Evolutionary conservation across 1,140 invertebrate genomes (phyloP), one percentile per base, ranked within the genome.

Genomic region (Elymnias hypermnestra): DNA sequence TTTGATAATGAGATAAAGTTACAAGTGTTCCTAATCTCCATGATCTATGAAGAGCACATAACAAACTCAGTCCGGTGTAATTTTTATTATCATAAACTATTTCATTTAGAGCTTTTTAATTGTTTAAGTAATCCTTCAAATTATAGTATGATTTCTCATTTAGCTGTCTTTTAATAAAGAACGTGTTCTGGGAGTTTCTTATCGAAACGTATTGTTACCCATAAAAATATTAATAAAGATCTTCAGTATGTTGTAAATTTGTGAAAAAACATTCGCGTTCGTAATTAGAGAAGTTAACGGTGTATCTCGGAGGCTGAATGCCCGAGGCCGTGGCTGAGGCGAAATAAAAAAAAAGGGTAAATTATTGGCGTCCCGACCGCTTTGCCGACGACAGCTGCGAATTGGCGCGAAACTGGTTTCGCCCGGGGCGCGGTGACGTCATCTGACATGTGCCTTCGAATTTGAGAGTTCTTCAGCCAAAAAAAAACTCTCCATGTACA

Each of bases 371-470:
- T 60, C 50, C 63, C 61, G 49, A 66, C 72, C 75, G 58, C 70
- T 72, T 77, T 65, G 53, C 63, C 60, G 64, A 53, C 72, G 75
- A 79, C 77, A 84, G 77, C 77, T 82, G 77, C 77, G 75, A 79
- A 83, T 71, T 76, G 73, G 67, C 74, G 74, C 73, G 67, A 75
- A 84, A 81, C 77, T 63, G 75, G 77, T 82, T 83, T 72, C 52
- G 60, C 64, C 56, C 55, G 73, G 64, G 71, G 57, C 6, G 6
- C 58, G 36, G 47, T 83, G 76, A 83, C 79, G 79, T 83, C 77
- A 83, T 55, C 63, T 77, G 69, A 67, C 74, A 75, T 81, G 71
- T 70, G 72, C 72, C 64, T 69, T 57, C 60, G 57, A 74, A 70
- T 73, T 73, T 58, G 64, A 65, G 54, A 52, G 59, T 53, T 66